These are phyloP conservation scores for Semibalanus balanoides DNA, from an alignment of 1,140 invertebrate species.

Conservation along the genomic window DNA sequence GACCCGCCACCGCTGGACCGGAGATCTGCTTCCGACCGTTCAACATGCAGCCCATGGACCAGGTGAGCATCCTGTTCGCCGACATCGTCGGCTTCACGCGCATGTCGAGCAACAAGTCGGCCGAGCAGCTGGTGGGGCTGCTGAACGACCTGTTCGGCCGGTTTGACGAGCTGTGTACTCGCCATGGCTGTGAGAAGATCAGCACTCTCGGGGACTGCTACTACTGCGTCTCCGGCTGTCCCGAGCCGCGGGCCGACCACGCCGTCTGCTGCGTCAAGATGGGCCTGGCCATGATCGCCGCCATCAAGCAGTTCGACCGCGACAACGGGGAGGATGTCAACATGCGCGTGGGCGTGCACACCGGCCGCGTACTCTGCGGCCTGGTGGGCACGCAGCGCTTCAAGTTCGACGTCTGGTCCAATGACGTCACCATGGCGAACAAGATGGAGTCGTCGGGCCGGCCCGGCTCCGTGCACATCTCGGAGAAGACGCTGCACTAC, in stretches of 20 bases:
- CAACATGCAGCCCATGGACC: conserved; percentile 81
- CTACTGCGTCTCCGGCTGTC: conserved; percentile 80
- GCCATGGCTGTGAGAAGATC: conserved; percentile 44
- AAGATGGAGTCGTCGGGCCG: conserved; percentile 75
- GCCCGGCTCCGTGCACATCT: conserved; percentile 81
- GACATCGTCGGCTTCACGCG: conserved; percentile 96
- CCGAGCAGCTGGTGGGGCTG: conserved; percentile 72
- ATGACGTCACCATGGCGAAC: conserved; percentile 81
- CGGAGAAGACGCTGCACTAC: conserved; percentile 69
- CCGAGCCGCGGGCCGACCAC: conserved; percentile 70
- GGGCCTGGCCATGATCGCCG: conserved; percentile 62
- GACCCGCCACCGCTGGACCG: conserved; percentile 52
- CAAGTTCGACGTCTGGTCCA: conserved; percentile 91
- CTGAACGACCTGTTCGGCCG: conserved; percentile 91
- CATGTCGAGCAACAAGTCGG: conserved; percentile 91
- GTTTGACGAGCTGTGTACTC: conserved; percentile 64
- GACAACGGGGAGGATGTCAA: conserved; percentile 68
- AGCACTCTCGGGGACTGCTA: conserved; percentile 42
- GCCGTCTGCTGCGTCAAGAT: conserved; percentile 77
- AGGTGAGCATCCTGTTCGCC: conserved; percentile 81
- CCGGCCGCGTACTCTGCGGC: conserved; percentile 73
- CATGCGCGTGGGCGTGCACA: conserved; percentile 85
- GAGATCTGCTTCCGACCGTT: conserved; percentile 68
- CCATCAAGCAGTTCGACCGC: conserved; percentile 73
- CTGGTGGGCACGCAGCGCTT: conserved; percentile 76